phyloP scores from a whole-genome alignment of 23 tunicate genomes.

The Botrylloides violaceus region DNA sequence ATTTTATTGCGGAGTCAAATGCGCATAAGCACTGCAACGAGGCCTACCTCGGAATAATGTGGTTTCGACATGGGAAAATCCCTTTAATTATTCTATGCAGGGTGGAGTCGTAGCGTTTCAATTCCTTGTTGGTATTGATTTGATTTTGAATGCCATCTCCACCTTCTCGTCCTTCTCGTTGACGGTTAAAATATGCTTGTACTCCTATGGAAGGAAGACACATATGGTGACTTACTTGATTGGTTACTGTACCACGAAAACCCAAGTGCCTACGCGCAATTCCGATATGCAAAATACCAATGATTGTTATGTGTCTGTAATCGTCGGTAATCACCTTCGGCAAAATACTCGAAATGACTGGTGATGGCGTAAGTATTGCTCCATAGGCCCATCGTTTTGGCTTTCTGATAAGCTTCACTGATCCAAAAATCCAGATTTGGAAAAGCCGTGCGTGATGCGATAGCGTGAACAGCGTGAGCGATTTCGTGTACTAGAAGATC shows the following conservation, averaged over 20 bases:
- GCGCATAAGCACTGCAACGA: background rate
- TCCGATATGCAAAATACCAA: no score
- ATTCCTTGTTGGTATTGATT: slow-evolving; percentile 36
- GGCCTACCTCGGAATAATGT: slow-evolving; percentile 30
- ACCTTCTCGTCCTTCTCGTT: slow-evolving; percentile 41
- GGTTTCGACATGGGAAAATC: slow-evolving; percentile 32
- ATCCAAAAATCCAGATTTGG: slow-evolving; percentile 31
- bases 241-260: no score
- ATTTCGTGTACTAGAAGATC: slow-evolving; percentile 62
- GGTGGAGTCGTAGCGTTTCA: slow-evolving; percentile 18
- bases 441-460: slow-evolving; percentile 51
- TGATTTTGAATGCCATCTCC: slow-evolving; percentile 62
- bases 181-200: slow-evolving; percentile 49
- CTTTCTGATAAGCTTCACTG: slow-evolving; percentile 16
- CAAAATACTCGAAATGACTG: slow-evolving; percentile 43
- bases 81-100: slow-evolving; percentile 30
- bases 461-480: slow-evolving; percentile 52
- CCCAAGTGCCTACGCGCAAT: no score
- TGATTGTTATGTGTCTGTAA: no score
- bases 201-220: slow-evolving; percentile 22
- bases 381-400: slow-evolving; percentile 37
- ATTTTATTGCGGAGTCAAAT: background rate
- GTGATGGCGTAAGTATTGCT: slow-evolving; percentile 56
- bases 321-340: no score
- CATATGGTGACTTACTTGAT: no score